A percentile compares a stretch with the other conserved stretches of the same genome.
phyloP scores from a whole-genome alignment of 2,113 vertebrate species.

The Psophia crepitans region DNA sequence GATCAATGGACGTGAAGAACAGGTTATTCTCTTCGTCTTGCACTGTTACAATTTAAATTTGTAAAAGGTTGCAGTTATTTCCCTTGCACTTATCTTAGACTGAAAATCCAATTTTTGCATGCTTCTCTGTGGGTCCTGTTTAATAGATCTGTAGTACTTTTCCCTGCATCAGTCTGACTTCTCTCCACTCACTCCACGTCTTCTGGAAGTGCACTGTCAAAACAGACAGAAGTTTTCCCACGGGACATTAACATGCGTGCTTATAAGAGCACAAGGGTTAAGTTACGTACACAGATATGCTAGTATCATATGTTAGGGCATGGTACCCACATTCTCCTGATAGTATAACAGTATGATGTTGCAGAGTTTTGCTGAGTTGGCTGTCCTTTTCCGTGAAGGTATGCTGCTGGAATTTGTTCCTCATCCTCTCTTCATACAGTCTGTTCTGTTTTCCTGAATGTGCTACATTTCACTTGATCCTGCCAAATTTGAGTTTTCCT shows the following conservation, averaged over 20 bases:
- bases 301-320: rapidly evolving
- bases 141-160: not conserved
- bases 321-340: not conserved
- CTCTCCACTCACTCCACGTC: not conserved
- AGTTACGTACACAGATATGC: not conserved
- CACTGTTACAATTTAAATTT: not conserved
- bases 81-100: not conserved
- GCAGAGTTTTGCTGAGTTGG: not conserved
- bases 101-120: not conserved
- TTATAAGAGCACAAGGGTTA: not conserved
- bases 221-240: not conserved
- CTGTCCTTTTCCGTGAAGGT: not conserved
- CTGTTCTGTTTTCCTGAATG: rapidly evolving
- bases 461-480: not conserved
- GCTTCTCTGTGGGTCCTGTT: not conserved
- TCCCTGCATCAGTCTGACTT: not conserved
- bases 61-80: not conserved
- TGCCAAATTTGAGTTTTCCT: not conserved
- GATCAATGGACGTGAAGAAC: not conserved
- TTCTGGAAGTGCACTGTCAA: not conserved
- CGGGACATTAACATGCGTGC: not conserved
- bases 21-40: not conserved
- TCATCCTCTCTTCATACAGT: not conserved
- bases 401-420: not conserved
- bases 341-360: not conserved